Base-by-base conservation (phyloP, 2,797 vertebrate species). In the Alfaro cultratus region DNA sequence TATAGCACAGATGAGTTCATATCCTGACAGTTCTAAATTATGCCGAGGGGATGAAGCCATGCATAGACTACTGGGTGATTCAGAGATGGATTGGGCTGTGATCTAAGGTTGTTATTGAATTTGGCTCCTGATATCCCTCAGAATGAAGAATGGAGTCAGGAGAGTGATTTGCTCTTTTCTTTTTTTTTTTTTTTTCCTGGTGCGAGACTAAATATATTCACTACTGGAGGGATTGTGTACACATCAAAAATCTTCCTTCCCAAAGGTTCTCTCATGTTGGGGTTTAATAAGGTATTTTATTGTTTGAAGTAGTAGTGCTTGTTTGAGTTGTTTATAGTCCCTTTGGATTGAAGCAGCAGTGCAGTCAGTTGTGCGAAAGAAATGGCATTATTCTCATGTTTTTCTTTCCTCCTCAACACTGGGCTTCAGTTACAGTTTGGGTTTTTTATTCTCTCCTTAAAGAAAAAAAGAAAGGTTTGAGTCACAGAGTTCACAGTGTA, bases 281-380 rank as follows among this genome's bases (percentile, higher is more conserved):
- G 90, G 87, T 93, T 93, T 94, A 94, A 93, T 93, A 93, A 94
- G 94, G 91, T 94, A 88, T 93, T 92, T 92, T 91, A 94, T 93
- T 94, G 93, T 95, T 94, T 95, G 94, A 94, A 94, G 93, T 92
- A 85, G 87, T 90, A 77, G 84, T 89, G 91, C 91, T 90, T 92
- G 86, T 93, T 93, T 92, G 90, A 92, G 87, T 92, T 93, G 92
- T 88, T 89, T 93, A 90, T 92, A 91, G 93, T 95, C 91, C 92
- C 93, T 80, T 93, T 86, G 91, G 93, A 93, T 92, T n/a, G 55
- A 3, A 80, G 87, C 85, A 29, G 85, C 77, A 46, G 68, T 71
- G 68, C 81, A 85, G 90, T 89, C 74, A 85, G 80, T 81, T 83
- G 85, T 79, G 83, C 79, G 77, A 86, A 75, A 87, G 83, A 83